A percentile compares a stretch with the other conserved stretches of the same genome.
Evolutionary conservation across 2,797 vertebrate species (phyloP).

Genomic region (Sebastes minor): DNA sequence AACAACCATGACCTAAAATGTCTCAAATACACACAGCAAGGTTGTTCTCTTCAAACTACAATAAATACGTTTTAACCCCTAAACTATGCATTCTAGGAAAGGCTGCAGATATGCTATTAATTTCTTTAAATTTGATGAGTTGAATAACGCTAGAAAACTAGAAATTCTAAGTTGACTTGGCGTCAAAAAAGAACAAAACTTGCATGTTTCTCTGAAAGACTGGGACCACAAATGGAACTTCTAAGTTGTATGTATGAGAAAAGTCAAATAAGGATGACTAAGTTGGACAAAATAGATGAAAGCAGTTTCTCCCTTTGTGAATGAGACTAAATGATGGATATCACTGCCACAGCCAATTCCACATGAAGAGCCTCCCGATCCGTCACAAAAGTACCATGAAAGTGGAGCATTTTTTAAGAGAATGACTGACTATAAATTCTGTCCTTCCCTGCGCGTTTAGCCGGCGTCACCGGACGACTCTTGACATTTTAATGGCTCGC

Average conservation of each 20-base stretch:
- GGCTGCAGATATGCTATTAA: neutral
- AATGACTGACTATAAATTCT: neutral
- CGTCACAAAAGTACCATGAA: neutral
- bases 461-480: neutral
- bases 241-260: neutral
- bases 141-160: neutral
- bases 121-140: neutral
- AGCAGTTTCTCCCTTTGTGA: neutral
- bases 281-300: neutral
- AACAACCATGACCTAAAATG: neutral
- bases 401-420: neutral
- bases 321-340: neutral
- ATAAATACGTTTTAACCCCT: neutral
- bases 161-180: too few species aligned
- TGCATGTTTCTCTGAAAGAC: neutral
- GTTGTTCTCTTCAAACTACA: neutral
- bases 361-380: slow-evolving; percentile 3
- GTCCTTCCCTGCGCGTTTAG: neutral
- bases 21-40: neutral
- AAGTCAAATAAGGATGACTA: neutral
- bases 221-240: neutral
- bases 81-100: neutral
- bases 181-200: neutral
- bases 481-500: slow-evolving; percentile 15
- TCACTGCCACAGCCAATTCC: neutral